Percentiles rank a stretch among this genome's conserved stretches.
These are phyloP conservation scores for Heterohyrax brucei DNA, from an alignment of 2,797 vertebrate species.

Conservation along the genomic window DNA sequence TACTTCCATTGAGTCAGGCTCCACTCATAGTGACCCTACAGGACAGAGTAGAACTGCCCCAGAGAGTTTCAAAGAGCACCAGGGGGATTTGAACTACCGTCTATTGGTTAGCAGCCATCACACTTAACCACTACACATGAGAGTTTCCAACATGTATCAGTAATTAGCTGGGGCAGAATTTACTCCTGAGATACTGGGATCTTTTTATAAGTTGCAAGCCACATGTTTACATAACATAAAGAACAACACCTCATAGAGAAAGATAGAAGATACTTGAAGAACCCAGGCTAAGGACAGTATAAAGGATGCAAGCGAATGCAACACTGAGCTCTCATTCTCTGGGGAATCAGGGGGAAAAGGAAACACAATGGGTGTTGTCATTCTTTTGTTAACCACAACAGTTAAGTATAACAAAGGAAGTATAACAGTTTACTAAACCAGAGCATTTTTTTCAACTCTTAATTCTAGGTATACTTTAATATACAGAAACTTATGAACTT, in stretches of 20 bases:
- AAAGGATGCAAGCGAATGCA: background rate
- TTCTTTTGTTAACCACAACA: background rate
- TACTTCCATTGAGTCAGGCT: too few relatives aligned
- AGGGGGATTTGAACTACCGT: too few relatives aligned
- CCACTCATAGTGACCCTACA: too few relatives aligned
- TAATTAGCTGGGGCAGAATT: background rate
- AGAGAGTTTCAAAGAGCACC: too few relatives aligned
- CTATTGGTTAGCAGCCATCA: too few relatives aligned
- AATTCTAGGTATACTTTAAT: slow-evolving; percentile 16
- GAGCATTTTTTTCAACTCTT: background rate
- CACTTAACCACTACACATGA: too few relatives aligned
- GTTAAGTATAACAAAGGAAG: background rate
- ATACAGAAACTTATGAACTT: background rate
- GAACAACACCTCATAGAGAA: background rate
- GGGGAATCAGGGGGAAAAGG: background rate
- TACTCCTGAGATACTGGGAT: background rate
- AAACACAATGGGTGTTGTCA: background rate
- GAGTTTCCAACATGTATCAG: background rate
- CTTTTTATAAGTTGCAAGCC: background rate
- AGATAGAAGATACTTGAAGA: background rate
- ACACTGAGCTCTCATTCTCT: background rate
- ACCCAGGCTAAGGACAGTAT: background rate
- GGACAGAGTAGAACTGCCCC: too few relatives aligned
- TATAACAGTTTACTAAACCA: background rate
- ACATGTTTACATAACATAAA: background rate